Evolutionary conservation across 1,140 invertebrate genomes (phyloP).

Genomic region (Meteorus sp.): DNA sequence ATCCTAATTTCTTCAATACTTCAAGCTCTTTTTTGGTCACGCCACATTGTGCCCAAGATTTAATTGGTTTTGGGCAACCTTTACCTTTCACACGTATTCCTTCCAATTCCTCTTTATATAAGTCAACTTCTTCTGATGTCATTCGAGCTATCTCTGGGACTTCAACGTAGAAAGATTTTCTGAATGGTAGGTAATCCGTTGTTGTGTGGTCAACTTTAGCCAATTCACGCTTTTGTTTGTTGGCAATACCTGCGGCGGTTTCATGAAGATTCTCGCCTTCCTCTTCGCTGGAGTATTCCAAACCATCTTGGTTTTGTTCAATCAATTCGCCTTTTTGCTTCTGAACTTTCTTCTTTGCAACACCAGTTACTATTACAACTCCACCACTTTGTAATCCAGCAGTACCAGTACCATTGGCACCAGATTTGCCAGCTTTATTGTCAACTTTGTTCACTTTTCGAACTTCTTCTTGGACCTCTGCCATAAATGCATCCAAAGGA

Average conservation of each 20-base stretch:
- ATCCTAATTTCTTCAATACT: conserved; percentile 87
- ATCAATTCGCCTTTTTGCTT: conserved; percentile 89
- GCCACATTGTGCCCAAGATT: conserved; percentile 97
- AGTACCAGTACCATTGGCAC: conserved; percentile 55
- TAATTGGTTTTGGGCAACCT: conserved; percentile 93
- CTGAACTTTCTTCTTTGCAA: conserved; percentile 81
- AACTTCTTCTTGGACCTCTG: conserved; percentile 85
- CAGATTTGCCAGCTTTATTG: conserved; percentile 59
- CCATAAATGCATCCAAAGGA: conserved; percentile 96
- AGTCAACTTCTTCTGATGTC: conserved; percentile 86
- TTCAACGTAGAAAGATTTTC: conserved; percentile 97
- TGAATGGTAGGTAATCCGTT: conserved; percentile 85
- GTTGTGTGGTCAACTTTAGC: conserved; percentile 86
- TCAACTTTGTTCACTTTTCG: conserved; percentile 82
- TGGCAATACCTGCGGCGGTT: conserved; percentile 84
- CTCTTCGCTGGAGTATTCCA: conserved; percentile 97
- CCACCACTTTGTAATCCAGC: conserved; percentile 52
- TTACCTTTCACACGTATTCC: conserved; percentile 83
- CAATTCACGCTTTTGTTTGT: conserved; percentile 86
- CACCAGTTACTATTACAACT: conserved; percentile 84
- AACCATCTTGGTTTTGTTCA: conserved; percentile 94
- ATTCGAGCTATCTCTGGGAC: conserved; percentile 84
- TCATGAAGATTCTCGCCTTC: conserved; percentile 93
- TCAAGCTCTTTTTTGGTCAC: conserved; percentile 96
- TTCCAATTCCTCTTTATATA: conserved; percentile 82